A percentile compares a stretch with the other conserved stretches of the same genome.
These are phyloP conservation scores for Phrynosoma blainvillii DNA, from an alignment of 2,113 vertebrate genomes.

Conservation along the genomic window DNA sequence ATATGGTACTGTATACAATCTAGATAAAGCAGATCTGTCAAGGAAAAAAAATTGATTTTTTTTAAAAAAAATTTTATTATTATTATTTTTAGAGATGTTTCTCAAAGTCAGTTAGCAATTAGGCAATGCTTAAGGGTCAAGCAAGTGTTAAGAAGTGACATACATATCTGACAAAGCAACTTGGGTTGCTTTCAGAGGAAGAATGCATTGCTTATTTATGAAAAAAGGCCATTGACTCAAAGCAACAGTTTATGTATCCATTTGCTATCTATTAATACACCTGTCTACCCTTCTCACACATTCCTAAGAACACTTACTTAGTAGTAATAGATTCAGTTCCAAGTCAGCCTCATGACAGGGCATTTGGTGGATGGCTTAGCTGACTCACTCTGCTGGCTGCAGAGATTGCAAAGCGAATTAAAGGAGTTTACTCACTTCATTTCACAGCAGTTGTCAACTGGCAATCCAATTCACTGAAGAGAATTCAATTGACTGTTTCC, in stretches of 20 bases:
- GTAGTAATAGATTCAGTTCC: neutral
- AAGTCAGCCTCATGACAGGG: neutral
- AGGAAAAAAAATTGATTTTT: neutral
- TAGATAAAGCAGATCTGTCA: neutral
- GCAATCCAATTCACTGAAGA: neutral
- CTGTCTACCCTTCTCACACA: neutral
- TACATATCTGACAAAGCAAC: neutral
- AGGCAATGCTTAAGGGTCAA: neutral
- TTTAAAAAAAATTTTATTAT: too few relatives aligned
- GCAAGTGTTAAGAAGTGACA: neutral
- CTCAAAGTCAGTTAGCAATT: neutral
- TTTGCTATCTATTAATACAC: neutral
- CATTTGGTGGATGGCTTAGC: neutral
- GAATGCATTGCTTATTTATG: neutral
- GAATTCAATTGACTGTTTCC: neutral
- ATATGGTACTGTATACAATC: neutral
- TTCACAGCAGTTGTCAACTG: neutral
- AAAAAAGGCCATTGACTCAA: neutral
- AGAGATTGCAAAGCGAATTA: neutral
- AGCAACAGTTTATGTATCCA: neutral
- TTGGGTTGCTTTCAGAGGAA: neutral
- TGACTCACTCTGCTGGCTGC: neutral
- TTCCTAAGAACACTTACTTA: neutral
- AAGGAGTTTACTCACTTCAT: neutral
- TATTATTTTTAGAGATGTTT: neutral